phyloP scores from a whole-genome alignment of 2,113 vertebrate genomes.

The Xenus cinereus region DNA sequence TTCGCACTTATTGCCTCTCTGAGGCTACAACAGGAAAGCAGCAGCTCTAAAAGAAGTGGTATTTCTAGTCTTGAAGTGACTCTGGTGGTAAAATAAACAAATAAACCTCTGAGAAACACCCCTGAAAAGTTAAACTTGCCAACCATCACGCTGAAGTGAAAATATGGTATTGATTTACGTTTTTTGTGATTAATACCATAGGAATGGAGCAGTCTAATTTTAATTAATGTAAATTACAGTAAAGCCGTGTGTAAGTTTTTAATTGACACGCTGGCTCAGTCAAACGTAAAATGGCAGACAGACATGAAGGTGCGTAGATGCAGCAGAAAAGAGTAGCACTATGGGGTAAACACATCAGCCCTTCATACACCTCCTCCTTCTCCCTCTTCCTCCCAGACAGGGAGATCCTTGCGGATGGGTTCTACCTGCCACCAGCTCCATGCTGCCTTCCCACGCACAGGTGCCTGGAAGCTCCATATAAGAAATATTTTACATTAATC shows the following conservation, averaged over 20 bases:
- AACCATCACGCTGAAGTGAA: conserved; percentile 59
- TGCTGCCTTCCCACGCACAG: fast-evolving
- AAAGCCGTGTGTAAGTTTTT: conserved; percentile 13
- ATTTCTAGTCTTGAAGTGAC: background rate
- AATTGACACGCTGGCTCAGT: background rate
- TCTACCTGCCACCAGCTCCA: background rate
- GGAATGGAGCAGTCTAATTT: conserved; percentile 54
- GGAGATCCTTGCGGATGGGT: fast-evolving
- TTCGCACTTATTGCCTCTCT: fast-evolving
- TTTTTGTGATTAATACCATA: conserved; percentile 61
- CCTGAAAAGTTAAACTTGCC: background rate
- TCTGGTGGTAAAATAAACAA: background rate
- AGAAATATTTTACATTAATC: background rate
- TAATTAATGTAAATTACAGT: background rate
- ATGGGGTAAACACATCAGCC: background rate
- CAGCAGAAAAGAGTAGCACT: background rate
- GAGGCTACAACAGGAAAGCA: background rate
- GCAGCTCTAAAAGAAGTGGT: background rate
- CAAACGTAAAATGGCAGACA: background rate
- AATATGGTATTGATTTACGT: conserved; percentile 68
- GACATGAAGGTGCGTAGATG: background rate
- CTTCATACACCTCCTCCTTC: background rate
- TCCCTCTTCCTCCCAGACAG: background rate
- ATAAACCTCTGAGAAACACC: background rate
- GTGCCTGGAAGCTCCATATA: background rate